phyloP scores from a whole-genome alignment of 2,888 invertebrate species.

The Eupsilia transversa region DNA sequence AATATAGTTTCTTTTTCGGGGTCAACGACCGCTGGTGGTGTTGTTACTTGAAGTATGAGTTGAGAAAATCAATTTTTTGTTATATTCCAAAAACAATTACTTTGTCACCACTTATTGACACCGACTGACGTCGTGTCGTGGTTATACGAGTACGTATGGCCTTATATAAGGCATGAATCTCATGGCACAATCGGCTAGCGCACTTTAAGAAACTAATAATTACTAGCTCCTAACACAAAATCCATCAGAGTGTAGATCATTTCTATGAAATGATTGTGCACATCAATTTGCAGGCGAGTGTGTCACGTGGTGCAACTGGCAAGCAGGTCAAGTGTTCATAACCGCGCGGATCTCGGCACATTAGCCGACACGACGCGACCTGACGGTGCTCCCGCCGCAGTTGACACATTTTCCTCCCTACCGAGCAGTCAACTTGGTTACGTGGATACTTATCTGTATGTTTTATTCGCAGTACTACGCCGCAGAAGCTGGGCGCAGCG shows the following conservation, averaged over 20 bases:
- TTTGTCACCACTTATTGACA: too few relatives aligned
- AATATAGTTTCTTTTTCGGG: too few relatives aligned
- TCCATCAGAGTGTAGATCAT: neutral
- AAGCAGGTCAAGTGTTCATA: conserved; percentile 21
- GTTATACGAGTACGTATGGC: too few relatives aligned
- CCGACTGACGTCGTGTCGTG: too few relatives aligned
- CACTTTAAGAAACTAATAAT: neutral
- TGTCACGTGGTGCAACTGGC: neutral
- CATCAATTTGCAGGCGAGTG: neutral
- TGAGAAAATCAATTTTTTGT: too few relatives aligned
- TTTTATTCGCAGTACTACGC: conserved; percentile 89
- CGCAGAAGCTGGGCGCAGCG: conserved; percentile 92
- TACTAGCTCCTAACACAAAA: neutral
- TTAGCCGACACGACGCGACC: too few relatives aligned
- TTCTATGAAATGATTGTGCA: conserved; percentile 3
- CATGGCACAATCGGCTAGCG: too few relatives aligned
- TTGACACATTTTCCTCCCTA: neutral
- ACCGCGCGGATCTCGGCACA: neutral
- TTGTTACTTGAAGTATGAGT: too few relatives aligned
- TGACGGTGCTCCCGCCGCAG: neutral
- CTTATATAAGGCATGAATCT: too few relatives aligned
- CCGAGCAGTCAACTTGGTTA: neutral
- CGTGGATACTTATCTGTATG: neutral
- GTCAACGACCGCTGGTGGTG: too few relatives aligned
- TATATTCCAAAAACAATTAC: too few relatives aligned